Evolutionary conservation across 2,888 invertebrate species (phyloP).

Genomic region (Penaeus monodon): DNA sequence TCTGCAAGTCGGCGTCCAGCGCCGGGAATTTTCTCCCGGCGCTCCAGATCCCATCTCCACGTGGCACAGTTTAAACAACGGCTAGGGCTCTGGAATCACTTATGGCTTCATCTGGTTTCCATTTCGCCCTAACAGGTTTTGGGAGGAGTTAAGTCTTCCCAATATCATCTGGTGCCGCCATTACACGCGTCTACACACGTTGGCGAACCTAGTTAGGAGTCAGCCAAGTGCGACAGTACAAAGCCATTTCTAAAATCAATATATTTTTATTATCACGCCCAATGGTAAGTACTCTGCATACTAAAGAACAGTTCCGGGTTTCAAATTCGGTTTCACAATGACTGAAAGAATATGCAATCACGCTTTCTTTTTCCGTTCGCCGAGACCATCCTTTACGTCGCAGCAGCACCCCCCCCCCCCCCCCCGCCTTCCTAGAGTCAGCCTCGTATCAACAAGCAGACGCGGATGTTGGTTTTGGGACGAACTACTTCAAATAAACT

Average conservation of each 20-base stretch:
- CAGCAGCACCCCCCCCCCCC: too few relatives aligned
- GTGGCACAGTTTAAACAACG: constrained; percentile 38
- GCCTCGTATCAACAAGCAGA: too few relatives aligned
- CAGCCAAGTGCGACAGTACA: not conserved
- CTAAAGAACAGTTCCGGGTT: too few relatives aligned
- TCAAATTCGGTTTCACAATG: too few relatives aligned
- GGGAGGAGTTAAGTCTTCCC: constrained; percentile 36
- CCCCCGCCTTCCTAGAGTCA: too few relatives aligned
- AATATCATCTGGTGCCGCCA: constrained; percentile 41
- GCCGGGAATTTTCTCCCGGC: constrained; percentile 16
- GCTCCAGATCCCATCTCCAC: constrained; percentile 35
- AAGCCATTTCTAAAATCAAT: constrained; percentile 46
- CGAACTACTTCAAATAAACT: too few relatives aligned
- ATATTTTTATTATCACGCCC: constrained; percentile 25
- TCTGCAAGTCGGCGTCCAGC: constrained; percentile 49
- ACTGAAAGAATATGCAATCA: too few relatives aligned
- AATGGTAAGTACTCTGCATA: too few relatives aligned
- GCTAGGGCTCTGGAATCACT: constrained; percentile 35
- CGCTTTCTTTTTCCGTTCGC: too few relatives aligned
- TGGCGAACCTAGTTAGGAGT: constrained; percentile 18
- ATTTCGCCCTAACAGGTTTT: constrained; percentile 43
- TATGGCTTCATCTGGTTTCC: constrained; percentile 54
- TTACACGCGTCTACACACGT: constrained; percentile 44
- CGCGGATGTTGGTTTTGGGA: too few relatives aligned
- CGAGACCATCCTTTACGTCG: too few relatives aligned